These are phyloP conservation scores for Dendroctonus valens DNA, from an alignment of 1,140 invertebrate species.

Conservation along the genomic window DNA sequence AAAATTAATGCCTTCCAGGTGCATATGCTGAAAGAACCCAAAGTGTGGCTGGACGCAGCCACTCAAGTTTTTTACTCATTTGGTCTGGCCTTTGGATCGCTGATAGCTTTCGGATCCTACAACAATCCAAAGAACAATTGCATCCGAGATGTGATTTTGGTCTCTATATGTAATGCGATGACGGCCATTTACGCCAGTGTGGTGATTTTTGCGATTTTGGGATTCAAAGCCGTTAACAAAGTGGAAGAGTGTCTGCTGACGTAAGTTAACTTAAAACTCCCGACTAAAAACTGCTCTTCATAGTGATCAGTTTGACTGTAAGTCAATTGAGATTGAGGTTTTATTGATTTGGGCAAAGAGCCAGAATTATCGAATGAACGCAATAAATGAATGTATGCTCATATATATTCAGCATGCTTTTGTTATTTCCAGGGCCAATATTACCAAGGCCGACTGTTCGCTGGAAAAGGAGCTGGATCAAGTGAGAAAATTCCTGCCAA, in stretches of 20 bases:
- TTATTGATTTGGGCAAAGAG: too few relatives aligned
- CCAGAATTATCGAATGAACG: too few relatives aligned
- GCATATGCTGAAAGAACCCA: constrained; percentile 75
- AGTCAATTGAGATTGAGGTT: too few relatives aligned
- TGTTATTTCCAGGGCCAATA: constrained; percentile 6
- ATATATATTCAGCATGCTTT: neutral
- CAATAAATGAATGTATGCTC: too few relatives aligned
- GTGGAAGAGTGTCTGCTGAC: constrained; percentile 73
- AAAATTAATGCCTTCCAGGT: constrained; percentile 54
- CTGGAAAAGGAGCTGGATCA: constrained; percentile 70
- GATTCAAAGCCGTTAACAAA: constrained; percentile 81
- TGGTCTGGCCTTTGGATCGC: constrained; percentile 87
- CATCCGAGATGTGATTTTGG: constrained; percentile 83
- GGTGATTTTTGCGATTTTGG: constrained; percentile 85
- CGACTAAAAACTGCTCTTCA: too few relatives aligned
- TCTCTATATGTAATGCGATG: constrained; percentile 86
- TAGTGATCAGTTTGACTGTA: too few relatives aligned
- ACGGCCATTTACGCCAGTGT: constrained; percentile 94
- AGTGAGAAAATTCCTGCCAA: constrained; percentile 53
- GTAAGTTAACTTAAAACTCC: constrained; percentile 55
- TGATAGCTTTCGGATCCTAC: constrained; percentile 89
- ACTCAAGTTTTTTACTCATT: constrained; percentile 96
- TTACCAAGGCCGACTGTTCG: constrained; percentile 56
- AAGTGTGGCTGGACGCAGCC: constrained; percentile 90
- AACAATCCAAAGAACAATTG: constrained; percentile 89